Percentiles rank a stretch among this genome's conserved stretches.
phyloP scores from a whole-genome alignment of 2,888 invertebrate genomes.

The Pollenia labialis region DNA sequence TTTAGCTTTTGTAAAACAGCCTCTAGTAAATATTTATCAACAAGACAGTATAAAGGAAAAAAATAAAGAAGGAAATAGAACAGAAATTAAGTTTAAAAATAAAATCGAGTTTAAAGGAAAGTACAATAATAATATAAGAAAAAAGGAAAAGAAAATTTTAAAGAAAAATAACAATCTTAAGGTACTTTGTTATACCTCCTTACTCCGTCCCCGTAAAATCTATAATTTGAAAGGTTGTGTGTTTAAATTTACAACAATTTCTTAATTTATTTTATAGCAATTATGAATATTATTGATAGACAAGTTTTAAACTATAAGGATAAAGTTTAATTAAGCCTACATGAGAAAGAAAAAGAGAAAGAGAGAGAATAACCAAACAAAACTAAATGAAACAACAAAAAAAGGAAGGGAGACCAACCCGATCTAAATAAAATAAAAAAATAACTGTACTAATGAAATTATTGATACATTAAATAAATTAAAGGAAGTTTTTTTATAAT shows the following conservation, averaged over 20 bases:
- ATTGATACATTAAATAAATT: constrained; percentile 15
- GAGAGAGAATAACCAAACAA: constrained; percentile 10
- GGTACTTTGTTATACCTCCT: constrained; percentile 82
- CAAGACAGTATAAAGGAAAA: constrained; percentile 58
- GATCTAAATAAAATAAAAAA: not conserved
- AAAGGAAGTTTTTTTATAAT: constrained; percentile 1
- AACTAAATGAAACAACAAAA: constrained; percentile 20
- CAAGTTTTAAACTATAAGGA: constrained; percentile 18
- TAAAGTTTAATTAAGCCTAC: constrained; percentile 15
- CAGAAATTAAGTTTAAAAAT: constrained; percentile 7
- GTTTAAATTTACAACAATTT: constrained; percentile 71
- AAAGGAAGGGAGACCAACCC: constrained; percentile 13
- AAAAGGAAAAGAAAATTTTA: constrained; percentile 42
- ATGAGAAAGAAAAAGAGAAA: constrained; percentile 46
- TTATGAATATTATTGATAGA: constrained; percentile 39
- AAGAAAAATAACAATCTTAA: constrained; percentile 60
- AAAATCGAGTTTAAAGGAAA: constrained; percentile 54
- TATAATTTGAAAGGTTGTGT: constrained; percentile 75
- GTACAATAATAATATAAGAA: constrained; percentile 42
- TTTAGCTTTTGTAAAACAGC: constrained; percentile 69
- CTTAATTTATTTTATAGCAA: constrained; percentile 44
- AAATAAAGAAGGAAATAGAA: constrained; percentile 15
- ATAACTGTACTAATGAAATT: not conserved
- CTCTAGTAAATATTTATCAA: constrained; percentile 62
- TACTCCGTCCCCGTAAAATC: constrained; percentile 84